Conservation (phyloP, 2,888 invertebrate species). For the Uropetala carovei region DNA sequence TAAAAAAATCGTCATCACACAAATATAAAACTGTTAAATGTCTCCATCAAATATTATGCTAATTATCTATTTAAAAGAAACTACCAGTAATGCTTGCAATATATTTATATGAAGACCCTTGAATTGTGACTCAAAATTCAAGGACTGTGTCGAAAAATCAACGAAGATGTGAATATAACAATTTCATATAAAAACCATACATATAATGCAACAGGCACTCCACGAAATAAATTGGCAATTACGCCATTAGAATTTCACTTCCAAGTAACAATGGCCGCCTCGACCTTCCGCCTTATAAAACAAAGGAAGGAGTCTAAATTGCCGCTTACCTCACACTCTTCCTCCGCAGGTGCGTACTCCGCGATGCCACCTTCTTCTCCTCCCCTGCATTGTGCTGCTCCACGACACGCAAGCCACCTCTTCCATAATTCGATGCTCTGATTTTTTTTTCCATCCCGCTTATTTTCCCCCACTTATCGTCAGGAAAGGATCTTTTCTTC, state of each 20-base stretch:
- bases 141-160: too few relatives aligned
- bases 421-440: slow-evolving; percentile 7
- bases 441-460: slow-evolving; percentile 15
- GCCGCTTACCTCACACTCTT: slow-evolving; percentile 34
- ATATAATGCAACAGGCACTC: background rate
- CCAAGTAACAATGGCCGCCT: slow-evolving; percentile 26
- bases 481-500: background rate
- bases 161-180: too few relatives aligned
- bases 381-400: slow-evolving; percentile 17
- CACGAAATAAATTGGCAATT: slow-evolving; percentile 36
- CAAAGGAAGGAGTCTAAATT: slow-evolving; percentile 33
- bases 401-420: background rate
- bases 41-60: too few relatives aligned
- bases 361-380: background rate
- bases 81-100: too few relatives aligned
- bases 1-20: too few relatives aligned
- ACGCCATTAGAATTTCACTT: background rate
- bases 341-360: slow-evolving; percentile 42
- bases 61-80: too few relatives aligned
- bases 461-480: background rate
- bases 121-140: too few relatives aligned
- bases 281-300: background rate
- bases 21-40: too few relatives aligned
- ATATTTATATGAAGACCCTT: too few relatives aligned
- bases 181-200: too few relatives aligned